Percentiles rank a stretch among this genome's conserved stretches.
phyloP scores from a whole-genome alignment of 1,140 invertebrate species.

The Sarcophaga bullata region DNA sequence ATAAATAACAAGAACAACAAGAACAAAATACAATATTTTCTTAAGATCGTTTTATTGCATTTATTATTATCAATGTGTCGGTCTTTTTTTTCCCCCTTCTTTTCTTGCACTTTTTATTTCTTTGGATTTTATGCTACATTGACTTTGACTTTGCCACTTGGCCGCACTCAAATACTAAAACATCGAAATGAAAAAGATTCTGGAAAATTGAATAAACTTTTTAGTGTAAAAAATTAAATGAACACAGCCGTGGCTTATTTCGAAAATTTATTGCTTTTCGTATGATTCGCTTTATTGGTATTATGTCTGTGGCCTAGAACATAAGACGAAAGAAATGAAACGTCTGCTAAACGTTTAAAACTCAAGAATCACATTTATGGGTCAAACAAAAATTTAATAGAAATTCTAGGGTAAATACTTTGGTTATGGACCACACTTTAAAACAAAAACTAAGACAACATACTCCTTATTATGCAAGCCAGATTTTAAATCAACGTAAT shows the following conservation, averaged over 20 bases:
- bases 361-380: not conserved
- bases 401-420: too few relatives aligned
- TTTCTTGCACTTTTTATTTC: not conserved
- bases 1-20: not conserved
- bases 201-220: not conserved
- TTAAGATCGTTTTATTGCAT: conserved; percentile 14
- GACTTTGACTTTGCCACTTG: conserved; percentile 43
- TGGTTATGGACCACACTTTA: too few relatives aligned
- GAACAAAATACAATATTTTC: conserved; percentile 20
- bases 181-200: not conserved
- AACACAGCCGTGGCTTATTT: conserved; percentile 16
- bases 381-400: not conserved
- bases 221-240: not conserved
- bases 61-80: not conserved
- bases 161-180: conserved; percentile 29
- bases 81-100: not conserved
- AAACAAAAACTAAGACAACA: too few relatives aligned
- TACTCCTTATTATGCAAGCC: too few relatives aligned
- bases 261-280: conserved; percentile 30
- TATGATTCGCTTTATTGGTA: not conserved
- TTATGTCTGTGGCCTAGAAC: not conserved
- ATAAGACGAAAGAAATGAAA: not conserved
- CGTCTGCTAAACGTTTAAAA: not conserved
- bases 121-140: conserved; percentile 35
- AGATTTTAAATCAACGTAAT: not conserved